These are phyloP conservation scores for Amniataba percoides DNA, from an alignment of 2,797 vertebrate genomes.

Conservation along the genomic window DNA sequence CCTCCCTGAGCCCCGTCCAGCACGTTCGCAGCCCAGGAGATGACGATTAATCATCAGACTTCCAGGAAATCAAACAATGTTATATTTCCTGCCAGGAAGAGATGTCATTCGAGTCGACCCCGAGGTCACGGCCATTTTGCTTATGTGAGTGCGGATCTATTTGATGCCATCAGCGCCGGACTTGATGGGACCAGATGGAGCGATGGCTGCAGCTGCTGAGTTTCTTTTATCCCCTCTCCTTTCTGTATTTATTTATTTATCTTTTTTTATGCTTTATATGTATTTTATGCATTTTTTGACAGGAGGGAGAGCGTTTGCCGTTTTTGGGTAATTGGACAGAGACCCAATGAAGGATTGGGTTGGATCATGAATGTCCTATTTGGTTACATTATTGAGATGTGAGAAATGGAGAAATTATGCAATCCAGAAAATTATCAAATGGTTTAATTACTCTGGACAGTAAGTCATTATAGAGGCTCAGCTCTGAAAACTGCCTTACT, in stretches of 20 bases:
- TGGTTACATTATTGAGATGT: not conserved
- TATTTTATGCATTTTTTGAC: not conserved
- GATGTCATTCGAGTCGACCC: slow-evolving; percentile 52
- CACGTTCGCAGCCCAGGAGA: slow-evolving; percentile 37
- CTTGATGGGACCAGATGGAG: slow-evolving; percentile 36
- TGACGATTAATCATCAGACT: slow-evolving; percentile 48
- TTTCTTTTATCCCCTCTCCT: slow-evolving; percentile 7
- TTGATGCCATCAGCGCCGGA: slow-evolving; percentile 31
- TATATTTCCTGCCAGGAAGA: slow-evolving; percentile 45
- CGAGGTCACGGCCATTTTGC: slow-evolving; percentile 52
- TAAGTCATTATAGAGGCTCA: not conserved
- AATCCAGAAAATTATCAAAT: not conserved
- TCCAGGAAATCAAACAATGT: slow-evolving; percentile 56
- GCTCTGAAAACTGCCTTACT: not conserved
- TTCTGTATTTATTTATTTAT: not conserved
- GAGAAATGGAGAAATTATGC: not conserved
- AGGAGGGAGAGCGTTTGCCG: not conserved
- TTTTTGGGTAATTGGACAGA: not conserved
- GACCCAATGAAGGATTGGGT: not conserved
- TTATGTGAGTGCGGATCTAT: slow-evolving; percentile 23
- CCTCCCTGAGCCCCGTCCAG: not conserved
- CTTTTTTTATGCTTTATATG: not conserved
- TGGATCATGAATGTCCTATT: not conserved
- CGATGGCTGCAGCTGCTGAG: not conserved
- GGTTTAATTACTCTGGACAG: not conserved